phyloP scores from a whole-genome alignment of 2,113 vertebrate genomes.

The Microtus oregoni region DNA sequence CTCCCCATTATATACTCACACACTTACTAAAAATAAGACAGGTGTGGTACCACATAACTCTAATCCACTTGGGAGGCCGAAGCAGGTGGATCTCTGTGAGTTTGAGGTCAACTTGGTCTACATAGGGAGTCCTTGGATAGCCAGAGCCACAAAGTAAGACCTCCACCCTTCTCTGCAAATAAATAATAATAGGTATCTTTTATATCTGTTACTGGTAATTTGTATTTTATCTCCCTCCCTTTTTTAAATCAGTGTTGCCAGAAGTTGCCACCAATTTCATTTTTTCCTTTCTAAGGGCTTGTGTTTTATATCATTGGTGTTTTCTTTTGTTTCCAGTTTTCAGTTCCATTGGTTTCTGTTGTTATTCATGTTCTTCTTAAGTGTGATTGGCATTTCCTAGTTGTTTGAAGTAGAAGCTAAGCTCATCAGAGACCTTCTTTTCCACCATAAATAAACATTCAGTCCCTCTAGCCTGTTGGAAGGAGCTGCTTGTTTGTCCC shows the following conservation, averaged over 20 bases:
- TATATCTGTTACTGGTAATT: conserved; percentile 2
- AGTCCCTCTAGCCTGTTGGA: background rate
- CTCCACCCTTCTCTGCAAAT: background rate
- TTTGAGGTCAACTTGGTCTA: background rate
- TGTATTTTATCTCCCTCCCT: background rate
- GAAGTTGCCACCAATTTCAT: background rate
- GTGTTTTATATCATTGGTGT: background rate
- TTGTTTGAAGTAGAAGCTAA: background rate
- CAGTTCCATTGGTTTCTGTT: background rate
- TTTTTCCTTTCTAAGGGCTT: background rate
- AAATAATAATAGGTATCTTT: background rate
- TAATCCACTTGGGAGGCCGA: background rate
- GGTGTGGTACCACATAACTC: background rate
- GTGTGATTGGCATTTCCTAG: background rate
- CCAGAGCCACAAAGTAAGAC: background rate
- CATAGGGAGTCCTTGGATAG: background rate
- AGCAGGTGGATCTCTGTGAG: background rate
- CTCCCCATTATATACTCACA: background rate
- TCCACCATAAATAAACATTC: background rate
- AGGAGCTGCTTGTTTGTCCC: no score
- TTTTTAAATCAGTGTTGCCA: background rate
- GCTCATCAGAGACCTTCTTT: background rate
- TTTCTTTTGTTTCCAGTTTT: background rate
- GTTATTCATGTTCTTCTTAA: background rate
- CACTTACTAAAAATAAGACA: background rate